Conservation (phyloP, 2,797 vertebrate genomes). For the Glossophaga mutica region DNA sequence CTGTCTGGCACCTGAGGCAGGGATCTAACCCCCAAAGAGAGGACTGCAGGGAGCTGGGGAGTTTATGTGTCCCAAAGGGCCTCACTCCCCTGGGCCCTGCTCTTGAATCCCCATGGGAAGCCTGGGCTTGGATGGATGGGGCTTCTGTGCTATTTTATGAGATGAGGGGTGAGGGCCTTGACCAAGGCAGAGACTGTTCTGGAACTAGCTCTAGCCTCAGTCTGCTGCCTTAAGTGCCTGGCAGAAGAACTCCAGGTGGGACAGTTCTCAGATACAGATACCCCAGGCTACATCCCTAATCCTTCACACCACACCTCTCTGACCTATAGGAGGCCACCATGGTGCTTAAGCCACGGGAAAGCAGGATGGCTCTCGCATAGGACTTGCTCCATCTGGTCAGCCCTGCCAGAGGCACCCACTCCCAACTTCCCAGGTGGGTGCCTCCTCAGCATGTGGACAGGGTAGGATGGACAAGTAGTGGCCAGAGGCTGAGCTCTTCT, state of each 20-base stretch:
- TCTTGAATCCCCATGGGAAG: neutral
- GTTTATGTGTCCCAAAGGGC: neutral
- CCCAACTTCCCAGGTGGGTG: constrained; percentile 23
- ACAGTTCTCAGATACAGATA: neutral
- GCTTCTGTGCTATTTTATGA: neutral
- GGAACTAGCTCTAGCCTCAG: neutral
- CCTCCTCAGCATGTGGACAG: neutral
- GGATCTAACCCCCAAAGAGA: neutral
- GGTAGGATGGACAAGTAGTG: neutral
- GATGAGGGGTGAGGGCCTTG: neutral
- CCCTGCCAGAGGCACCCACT: neutral
- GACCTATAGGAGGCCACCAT: neutral
- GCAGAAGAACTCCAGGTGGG: neutral
- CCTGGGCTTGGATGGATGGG: neutral
- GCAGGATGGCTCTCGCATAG: neutral
- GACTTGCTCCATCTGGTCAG: neutral
- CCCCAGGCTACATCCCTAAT: neutral
- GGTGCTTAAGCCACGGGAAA: neutral
- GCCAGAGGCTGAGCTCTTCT: neutral
- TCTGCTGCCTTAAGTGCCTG: neutral
- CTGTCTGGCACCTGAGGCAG: neutral
- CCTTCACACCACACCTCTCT: neutral
- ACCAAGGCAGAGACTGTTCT: neutral
- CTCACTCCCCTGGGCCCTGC: neutral
- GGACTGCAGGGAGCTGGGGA: neutral